Evolutionary conservation across 2,888 invertebrate genomes (phyloP).

Genomic region (Polyploca ridens): DNA sequence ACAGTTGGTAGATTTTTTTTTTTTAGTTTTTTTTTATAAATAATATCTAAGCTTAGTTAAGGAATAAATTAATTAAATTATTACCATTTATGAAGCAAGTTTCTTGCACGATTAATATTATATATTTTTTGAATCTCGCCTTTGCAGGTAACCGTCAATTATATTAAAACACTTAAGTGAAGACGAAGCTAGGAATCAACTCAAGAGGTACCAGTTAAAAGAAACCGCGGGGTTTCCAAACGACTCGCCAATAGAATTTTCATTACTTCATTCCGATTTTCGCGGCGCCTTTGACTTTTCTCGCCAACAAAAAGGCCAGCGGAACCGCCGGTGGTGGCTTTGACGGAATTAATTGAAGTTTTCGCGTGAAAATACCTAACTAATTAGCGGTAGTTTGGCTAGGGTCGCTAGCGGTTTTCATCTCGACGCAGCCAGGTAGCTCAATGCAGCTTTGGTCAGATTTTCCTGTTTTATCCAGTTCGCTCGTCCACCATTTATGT

Average conservation of each 20-base stretch:
- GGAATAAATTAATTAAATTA: no score
- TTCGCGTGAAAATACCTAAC: constrained; percentile 69
- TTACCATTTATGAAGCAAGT: no score
- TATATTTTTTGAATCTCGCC: neutral
- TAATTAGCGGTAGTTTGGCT: constrained; percentile 63
- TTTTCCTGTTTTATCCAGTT: constrained; percentile 39
- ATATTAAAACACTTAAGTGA: constrained; percentile 31
- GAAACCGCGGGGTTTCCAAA: constrained; percentile 48
- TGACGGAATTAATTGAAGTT: constrained; percentile 75
- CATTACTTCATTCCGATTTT: constrained; percentile 61
- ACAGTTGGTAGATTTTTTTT: no score
- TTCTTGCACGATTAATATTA: neutral
- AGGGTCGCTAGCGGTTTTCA: constrained; percentile 33
- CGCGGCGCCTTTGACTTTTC: constrained; percentile 60
- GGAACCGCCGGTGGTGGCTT: constrained; percentile 52
- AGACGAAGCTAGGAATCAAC: constrained; percentile 28
- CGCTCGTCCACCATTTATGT: constrained; percentile 16
- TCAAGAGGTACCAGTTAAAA: constrained; percentile 31
- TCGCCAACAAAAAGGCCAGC: constrained; percentile 48
- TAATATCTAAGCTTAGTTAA: no score
- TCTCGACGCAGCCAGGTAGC: constrained; percentile 33
- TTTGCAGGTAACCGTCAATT: constrained; percentile 16
- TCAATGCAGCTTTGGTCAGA: constrained; percentile 31
- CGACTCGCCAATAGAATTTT: constrained; percentile 57
- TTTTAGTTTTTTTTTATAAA: no score